phyloP scores from a whole-genome alignment of 92 coral and sea anemone genomes.

The Diadumene lineata region DNA sequence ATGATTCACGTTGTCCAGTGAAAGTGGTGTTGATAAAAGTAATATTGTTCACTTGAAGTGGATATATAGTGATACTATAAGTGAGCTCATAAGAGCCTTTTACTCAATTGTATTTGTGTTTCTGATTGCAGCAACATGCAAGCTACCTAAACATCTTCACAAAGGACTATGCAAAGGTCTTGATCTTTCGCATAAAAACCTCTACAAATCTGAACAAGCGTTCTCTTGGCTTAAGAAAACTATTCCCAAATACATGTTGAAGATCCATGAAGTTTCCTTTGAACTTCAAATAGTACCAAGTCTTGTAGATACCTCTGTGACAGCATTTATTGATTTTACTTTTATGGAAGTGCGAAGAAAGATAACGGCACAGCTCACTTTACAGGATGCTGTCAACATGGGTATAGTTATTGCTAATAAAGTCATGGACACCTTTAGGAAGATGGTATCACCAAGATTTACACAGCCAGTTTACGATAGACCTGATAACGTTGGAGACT shows the following conservation, averaged over 20 bases:
- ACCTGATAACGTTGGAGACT: conserved; percentile 63
- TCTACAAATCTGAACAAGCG: conserved; percentile 55
- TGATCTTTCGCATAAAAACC: conserved; percentile 56
- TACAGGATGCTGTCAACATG: conserved; percentile 58
- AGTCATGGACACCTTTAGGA: conserved; percentile 55
- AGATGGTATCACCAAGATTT: conserved; percentile 50
- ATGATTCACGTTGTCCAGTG: too few species aligned
- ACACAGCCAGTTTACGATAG: conserved; percentile 57
- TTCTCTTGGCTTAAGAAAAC: conserved; percentile 69
- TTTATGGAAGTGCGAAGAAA: conserved; percentile 44
- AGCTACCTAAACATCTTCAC: conserved; percentile 55
- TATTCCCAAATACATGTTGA: conserved; percentile 40
- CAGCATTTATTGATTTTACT: conserved; percentile 66
- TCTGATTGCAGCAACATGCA: conserved; percentile 50
- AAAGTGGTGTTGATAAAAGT: too few species aligned
- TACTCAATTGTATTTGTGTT: too few species aligned
- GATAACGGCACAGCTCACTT: conserved; percentile 57
- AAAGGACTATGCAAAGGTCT: conserved; percentile 76
- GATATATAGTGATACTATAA: too few species aligned
- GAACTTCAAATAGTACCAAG: conserved; percentile 51
- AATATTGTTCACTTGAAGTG: too few species aligned
- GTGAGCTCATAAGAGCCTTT: too few species aligned
- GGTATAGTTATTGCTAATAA: conserved; percentile 60
- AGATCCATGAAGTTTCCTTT: conserved; percentile 52
- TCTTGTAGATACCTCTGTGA: conserved; percentile 44